Percentiles rank a stretch among this genome's conserved stretches.
phyloP scores from a whole-genome alignment of 2,113 vertebrate species.

The Gallinago undulata region DNA sequence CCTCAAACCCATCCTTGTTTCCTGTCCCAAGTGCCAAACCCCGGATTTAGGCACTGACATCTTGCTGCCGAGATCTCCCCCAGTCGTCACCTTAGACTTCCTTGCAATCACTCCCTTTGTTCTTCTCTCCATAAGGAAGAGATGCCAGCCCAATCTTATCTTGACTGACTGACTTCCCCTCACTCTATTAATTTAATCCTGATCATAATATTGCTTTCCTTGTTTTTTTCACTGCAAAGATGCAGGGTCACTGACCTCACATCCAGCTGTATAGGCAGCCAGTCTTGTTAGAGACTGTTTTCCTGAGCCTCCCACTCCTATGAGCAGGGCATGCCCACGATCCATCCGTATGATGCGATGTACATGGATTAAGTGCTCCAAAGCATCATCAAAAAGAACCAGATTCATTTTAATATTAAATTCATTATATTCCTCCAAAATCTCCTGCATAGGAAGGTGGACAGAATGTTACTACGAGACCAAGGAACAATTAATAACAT shows the following conservation, averaged over 20 bases:
- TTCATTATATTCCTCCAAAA: slow-evolving; percentile 95
- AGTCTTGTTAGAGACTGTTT: slow-evolving; percentile 91
- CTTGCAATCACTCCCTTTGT: not conserved
- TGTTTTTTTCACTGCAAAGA: not conserved
- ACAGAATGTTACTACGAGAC: not conserved
- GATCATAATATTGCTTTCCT: not conserved
- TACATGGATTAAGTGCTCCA: slow-evolving; percentile 89
- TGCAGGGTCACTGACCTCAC: slow-evolving; percentile 77
- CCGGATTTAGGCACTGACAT: not conserved
- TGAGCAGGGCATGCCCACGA: slow-evolving; percentile 88
- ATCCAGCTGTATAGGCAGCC: slow-evolving; percentile 88
- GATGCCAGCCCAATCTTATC: not conserved
- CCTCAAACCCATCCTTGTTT: not conserved
- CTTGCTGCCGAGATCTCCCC: not conserved
- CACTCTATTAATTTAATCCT: not conserved
- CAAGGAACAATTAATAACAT: not conserved
- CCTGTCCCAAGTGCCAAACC: not conserved
- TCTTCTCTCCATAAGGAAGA: not conserved
- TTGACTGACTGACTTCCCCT: not conserved
- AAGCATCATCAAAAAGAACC: slow-evolving; percentile 93
- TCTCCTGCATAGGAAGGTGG: slow-evolving; percentile 78
- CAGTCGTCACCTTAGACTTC: not conserved
- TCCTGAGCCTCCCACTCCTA: slow-evolving; percentile 91
- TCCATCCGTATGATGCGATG: slow-evolving; percentile 91
- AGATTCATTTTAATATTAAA: slow-evolving; percentile 84